Evolutionary conservation across 1,140 invertebrate genomes (phyloP).

Genomic region (Scaptomyza pallida): DNA sequence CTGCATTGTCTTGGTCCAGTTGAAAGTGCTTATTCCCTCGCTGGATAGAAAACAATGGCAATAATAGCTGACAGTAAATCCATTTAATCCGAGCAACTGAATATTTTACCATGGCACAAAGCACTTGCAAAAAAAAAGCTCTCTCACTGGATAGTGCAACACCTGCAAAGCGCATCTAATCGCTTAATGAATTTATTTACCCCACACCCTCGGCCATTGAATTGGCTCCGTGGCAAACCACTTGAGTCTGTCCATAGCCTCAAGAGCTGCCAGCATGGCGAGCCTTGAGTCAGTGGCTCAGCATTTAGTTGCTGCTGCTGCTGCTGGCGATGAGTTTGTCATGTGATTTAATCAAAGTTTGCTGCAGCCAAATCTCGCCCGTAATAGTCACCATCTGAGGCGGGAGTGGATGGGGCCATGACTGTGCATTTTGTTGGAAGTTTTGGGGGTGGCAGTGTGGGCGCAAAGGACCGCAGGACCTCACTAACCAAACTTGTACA

Average conservation of each 20-base stretch:
- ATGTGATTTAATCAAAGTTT: conserved; percentile 80
- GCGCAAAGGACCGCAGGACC: conserved; percentile 34
- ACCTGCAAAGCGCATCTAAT: conserved; percentile 61
- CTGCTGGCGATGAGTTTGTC: conserved; percentile 44
- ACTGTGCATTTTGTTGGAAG: conserved; percentile 51
- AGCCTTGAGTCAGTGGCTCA: conserved; percentile 19
- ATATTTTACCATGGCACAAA: conserved; percentile 52
- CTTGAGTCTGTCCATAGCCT: conserved; percentile 49
- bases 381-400: conserved; percentile 35
- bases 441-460: neutral
- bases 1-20: conserved; percentile 1
- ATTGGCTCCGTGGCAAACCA: conserved; percentile 61
- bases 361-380: conserved; percentile 62
- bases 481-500: conserved; percentile 35
- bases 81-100: conserved; percentile 67
- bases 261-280: neutral
- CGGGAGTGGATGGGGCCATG: neutral
- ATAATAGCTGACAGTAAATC: conserved; percentile 51
- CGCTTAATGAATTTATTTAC: conserved; percentile 79
- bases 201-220: conserved; percentile 14
- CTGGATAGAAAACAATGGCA: conserved; percentile 36
- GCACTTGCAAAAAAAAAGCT: conserved; percentile 3
- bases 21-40: conserved; percentile 9
- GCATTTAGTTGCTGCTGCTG: conserved; percentile 19
- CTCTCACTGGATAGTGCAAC: conserved; percentile 18